Conservation (phyloP, 2,113 vertebrate species). For the Pipa parva region DNA sequence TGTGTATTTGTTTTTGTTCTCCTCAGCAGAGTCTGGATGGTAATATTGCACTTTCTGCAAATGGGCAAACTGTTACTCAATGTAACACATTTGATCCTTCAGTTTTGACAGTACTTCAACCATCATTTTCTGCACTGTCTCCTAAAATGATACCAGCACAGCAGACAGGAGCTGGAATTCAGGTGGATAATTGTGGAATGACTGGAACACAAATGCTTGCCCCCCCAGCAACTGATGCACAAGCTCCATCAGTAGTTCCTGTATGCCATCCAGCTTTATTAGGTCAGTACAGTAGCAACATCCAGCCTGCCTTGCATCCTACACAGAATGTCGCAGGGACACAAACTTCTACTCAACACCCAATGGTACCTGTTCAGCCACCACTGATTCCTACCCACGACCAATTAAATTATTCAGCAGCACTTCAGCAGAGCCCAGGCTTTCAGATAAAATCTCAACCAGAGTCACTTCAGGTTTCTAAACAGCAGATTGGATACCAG, state of each 20-base stretch:
- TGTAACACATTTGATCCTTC: slow-evolving; percentile 38
- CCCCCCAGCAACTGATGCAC: slow-evolving; percentile 23
- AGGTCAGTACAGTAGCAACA: slow-evolving; percentile 35
- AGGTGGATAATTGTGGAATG: slow-evolving; percentile 28
- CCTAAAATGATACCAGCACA: slow-evolving; percentile 39
- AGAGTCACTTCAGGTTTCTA: slow-evolving; percentile 50
- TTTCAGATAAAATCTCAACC: slow-evolving; percentile 55
- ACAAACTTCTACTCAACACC: slow-evolving; percentile 51
- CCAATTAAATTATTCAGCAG: slow-evolving; percentile 44
- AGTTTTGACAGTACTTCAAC: slow-evolving; percentile 45
- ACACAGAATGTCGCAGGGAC: slow-evolving; percentile 19
- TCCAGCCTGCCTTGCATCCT: slow-evolving; percentile 22
- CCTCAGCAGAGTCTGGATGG: slow-evolving; percentile 49
- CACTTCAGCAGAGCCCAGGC: slow-evolving; percentile 55
- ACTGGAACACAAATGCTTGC: slow-evolving; percentile 34
- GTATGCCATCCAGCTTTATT: slow-evolving; percentile 33
- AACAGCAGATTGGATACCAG: slow-evolving; percentile 10
- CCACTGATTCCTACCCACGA: slow-evolving; percentile 55
- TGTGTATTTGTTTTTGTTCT: neutral
- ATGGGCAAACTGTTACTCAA: slow-evolving; percentile 53
- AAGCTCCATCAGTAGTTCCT: slow-evolving; percentile 33
- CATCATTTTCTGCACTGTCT: slow-evolving; percentile 45
- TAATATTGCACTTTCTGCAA: slow-evolving; percentile 58
- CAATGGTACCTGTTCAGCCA: slow-evolving; percentile 53
- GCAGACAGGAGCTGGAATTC: slow-evolving; percentile 24